phyloP scores from a whole-genome alignment of 35 echinoderm and acorn worm genomes.

The Apostichopus parvimensis region DNA sequence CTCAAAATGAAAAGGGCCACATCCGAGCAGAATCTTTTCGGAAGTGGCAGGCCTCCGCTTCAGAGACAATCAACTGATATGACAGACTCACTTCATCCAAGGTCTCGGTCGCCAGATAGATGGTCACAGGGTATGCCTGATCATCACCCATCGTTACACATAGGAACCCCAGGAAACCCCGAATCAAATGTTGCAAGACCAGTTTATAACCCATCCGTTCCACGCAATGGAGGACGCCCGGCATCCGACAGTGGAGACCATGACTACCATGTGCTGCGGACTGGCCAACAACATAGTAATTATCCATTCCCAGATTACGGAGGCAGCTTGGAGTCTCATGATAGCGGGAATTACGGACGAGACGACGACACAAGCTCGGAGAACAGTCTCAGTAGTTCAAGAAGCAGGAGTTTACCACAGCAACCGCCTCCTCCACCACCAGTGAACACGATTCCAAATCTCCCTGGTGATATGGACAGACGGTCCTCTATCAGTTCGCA shows the following conservation, averaged over 20 bases:
- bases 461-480: constrained; percentile 18
- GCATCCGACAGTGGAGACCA: background rate
- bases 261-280: constrained; percentile 37
- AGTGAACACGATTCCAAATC: constrained; percentile 52
- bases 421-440: constrained; percentile 47
- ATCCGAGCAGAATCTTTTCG: constrained; percentile 14
- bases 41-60: background rate
- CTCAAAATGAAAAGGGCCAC: constrained; percentile 11
- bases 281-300: constrained; percentile 31
- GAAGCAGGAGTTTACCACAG: background rate
- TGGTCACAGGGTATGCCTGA: constrained; percentile 31
- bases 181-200: background rate
- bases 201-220: constrained; percentile 28
- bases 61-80: background rate
- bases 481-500: background rate
- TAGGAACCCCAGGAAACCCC: background rate
- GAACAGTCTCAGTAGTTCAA: constrained; percentile 42
- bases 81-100: background rate
- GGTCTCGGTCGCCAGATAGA: constrained; percentile 20
- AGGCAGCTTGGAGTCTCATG: background rate
- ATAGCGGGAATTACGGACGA: background rate
- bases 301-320: constrained; percentile 73
- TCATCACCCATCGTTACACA: constrained; percentile 15
- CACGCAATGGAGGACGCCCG: background rate
- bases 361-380: constrained; percentile 28